Evolutionary conservation across 2,888 invertebrate genomes (phyloP).

Genomic region (Syrphus vitripennis): DNA sequence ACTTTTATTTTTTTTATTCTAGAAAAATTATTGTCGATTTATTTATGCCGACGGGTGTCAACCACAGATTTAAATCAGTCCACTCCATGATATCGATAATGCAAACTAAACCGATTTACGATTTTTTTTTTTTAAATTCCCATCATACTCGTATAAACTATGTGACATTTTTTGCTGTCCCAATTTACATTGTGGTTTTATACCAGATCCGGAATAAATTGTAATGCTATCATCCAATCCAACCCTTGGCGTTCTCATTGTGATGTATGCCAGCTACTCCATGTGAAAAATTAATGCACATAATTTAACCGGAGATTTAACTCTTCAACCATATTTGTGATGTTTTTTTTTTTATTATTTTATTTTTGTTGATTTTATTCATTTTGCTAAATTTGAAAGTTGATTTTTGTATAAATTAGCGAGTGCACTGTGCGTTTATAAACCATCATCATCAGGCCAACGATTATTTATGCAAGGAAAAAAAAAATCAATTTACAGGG

Average conservation of each 20-base stretch:
- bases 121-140: neutral
- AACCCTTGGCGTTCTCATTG: constrained; percentile 2
- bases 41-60: neutral
- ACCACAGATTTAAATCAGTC: constrained; percentile 22
- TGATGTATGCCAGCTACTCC: constrained; percentile 21
- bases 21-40: neutral
- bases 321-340: constrained; percentile 3
- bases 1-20: neutral
- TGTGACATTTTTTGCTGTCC: neutral
- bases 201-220: constrained; percentile 20
- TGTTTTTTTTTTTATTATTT: neutral
- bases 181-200: constrained; percentile 11
- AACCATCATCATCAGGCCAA: constrained; percentile 26
- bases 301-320: constrained; percentile 46
- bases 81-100: constrained; percentile 27
- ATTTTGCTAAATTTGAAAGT: constrained; percentile 35
- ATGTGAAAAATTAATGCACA: constrained; percentile 53
- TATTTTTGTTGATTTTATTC: neutral
- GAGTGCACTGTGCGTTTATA: constrained; percentile 13
- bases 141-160: neutral
- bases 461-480: constrained; percentile 42
- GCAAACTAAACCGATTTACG: constrained; percentile 27
- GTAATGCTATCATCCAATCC: constrained; percentile 16
- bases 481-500: constrained; percentile 49
- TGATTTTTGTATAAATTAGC: constrained; percentile 45